Base-by-base conservation (phyloP, 2,888 invertebrate genomes). In the Melanchra persicariae region DNA sequence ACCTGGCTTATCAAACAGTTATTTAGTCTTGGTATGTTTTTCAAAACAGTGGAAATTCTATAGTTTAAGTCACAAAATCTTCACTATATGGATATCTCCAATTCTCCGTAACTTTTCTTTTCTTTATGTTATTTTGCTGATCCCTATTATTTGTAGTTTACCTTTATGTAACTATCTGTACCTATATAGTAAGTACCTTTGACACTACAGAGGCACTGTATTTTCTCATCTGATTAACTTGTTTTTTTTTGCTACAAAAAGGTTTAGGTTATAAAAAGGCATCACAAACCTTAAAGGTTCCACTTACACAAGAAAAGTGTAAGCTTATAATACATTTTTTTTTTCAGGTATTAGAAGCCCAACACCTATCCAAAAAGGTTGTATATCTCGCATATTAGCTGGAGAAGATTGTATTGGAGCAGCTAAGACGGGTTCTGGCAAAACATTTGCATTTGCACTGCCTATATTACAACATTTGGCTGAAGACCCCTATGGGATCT, bases 371-470 rank as follows among this genome's bases (percentile, higher is more conserved):
- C 99, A 99, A 91, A 93, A 96, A 86, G 97, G 97, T 79, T 98
- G 98, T 88, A 98, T 99, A 87, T 97, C 98, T 7, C 96, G 96
- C 76, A 98, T 99, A 84, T 91, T 99, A 51, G 89, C 95, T 72
- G 99, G 99, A 0, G 96, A 97, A 84, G 98, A 99, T 95, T 99
- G 99, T 85, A 98, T 99, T 78, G 99, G 99, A 12, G 99, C 99
- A 85, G 99, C 99, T 0, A 99, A 99, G 93, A 99, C 99, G 12
- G 99, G 99, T 19, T 99, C 99, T 69, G 99, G 99, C 2, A 99
- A 99, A 96, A 99, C 99, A 0, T 97, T 99, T 88, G 99, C 99
- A 0, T 99, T 99, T 96, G 99, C 99, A 0, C 92, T 99, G 66
- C 99, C 99, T 0, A 98, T 99, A 87, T 92, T 99, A 58, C 99